Conservation (phyloP, 1,140 invertebrate genomes). For the Agraylea sexmaculata region DNA sequence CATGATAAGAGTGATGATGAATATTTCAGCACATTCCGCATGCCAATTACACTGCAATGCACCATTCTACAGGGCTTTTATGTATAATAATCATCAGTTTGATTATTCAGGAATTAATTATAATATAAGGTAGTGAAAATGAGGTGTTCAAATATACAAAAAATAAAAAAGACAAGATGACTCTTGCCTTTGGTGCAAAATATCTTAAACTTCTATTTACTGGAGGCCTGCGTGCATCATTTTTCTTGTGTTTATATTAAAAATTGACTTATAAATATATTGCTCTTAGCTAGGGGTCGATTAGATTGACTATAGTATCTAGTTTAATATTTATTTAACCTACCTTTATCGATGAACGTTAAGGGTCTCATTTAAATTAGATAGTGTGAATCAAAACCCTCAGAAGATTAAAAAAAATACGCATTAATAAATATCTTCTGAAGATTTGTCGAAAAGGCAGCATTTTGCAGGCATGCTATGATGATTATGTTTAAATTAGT, state of each 20-base stretch:
- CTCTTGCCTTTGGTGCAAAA: too few species aligned
- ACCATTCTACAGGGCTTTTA: constrained; percentile 20
- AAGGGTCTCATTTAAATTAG: constrained; percentile 2
- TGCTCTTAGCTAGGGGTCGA: too few species aligned
- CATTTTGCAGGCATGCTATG: constrained; percentile 6
- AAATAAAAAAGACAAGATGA: too few species aligned
- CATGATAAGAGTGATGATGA: constrained; percentile 3
- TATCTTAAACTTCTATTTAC: too few species aligned
- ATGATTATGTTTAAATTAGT: constrained; percentile 3
- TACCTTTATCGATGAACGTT: constrained; percentile 12
- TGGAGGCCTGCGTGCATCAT: too few species aligned
- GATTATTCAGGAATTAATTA: background rate
- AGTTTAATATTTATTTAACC: too few species aligned
- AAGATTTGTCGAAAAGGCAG: constrained; percentile 3
- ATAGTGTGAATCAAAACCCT: constrained; percentile 6
- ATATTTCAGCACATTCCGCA: constrained; percentile 12
- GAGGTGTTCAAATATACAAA: background rate
- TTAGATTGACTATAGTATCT: too few species aligned
- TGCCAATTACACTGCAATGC: constrained; percentile 20
- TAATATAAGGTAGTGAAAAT: background rate
- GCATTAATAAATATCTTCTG: constrained; percentile 1
- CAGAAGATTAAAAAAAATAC: constrained; percentile 8
- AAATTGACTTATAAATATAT: too few species aligned
- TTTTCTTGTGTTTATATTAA: too few species aligned
- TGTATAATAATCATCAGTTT: constrained; percentile 1